Base-by-base conservation (phyloP, 2,113 vertebrate species). In the Columbina picui region DNA sequence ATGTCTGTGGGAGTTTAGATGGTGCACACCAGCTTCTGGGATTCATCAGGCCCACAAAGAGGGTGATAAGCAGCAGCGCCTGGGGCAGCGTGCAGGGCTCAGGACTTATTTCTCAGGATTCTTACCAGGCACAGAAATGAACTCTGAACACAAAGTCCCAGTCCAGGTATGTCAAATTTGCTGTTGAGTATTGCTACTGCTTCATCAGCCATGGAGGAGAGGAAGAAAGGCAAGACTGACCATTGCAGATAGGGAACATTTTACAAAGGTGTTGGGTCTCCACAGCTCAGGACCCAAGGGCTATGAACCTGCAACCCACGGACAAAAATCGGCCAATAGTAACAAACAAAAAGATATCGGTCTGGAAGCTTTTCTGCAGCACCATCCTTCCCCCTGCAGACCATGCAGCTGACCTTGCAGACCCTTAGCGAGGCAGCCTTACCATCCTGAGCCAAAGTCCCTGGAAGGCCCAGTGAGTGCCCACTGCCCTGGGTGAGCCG, bases 51-150 rank as follows among this genome's bases (percentile, higher is more conserved):
- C 94, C 86, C 96, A 92, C 93, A 64, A 60, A 90, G 60, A 74
- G 69, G 65, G 60, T 0, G 49, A 96, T 81, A 93, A 96, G 92
- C 68, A 75, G 68, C 39, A 45, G 45, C 1, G 55, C 93, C 96
- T 78, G 56, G 30, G 90, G 96, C 93, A 70, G 60, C 6, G 1
- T 21, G 73, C 65, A 81, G n/a, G 27, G 73, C 85, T 92, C 49
- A 21, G 64, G 61, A 69, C 93, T 89, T 93, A 52, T 89, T 94
- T 95, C 96, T 94, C 80, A 94, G 32, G 93, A 89, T 93, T 85
- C 69, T 78, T 89, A 69, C 84, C 69, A 93, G 65, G 56, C n/a
- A 74, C 55, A 89, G 76, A 81, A 91, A 89, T 15, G 43, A 60
- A 69, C 56, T 70, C 64, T 25, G n/a, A 96, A 75, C 8, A 29